phyloP scores from a whole-genome alignment of 2,888 invertebrate genomes.

The Eledona agricola region DNA sequence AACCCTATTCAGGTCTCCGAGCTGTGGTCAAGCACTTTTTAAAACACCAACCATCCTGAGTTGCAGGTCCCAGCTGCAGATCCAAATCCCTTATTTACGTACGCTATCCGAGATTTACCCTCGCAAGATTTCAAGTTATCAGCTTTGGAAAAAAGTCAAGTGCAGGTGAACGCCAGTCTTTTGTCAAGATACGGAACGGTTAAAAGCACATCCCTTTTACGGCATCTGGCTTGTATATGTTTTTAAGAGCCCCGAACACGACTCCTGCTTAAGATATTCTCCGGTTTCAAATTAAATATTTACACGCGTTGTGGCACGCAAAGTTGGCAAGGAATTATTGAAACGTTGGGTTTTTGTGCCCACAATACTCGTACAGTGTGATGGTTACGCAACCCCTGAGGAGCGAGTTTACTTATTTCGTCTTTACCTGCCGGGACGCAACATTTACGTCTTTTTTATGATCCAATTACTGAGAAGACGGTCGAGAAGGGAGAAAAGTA shows the following conservation, averaged over 20 bases:
- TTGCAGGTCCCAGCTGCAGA: no score
- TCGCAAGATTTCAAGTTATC: conserved; percentile 21
- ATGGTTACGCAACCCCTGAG: conserved; percentile 31
- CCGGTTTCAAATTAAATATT: conserved; percentile 31
- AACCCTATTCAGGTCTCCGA: no score
- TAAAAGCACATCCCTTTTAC: conserved; percentile 21
- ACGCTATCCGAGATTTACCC: no score
- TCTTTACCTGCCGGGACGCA: conserved; percentile 42
- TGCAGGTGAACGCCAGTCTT: conserved; percentile 25
- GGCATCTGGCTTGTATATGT: conserved; percentile 35
- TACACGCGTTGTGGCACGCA: conserved; percentile 17
- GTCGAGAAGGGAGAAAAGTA: conserved; percentile 27
- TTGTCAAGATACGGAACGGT: conserved; percentile 25
- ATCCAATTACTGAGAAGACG: conserved; percentile 41
- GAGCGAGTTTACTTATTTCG: conserved; percentile 36
- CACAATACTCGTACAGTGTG: conserved; percentile 24
- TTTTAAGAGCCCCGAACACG: conserved; percentile 28
- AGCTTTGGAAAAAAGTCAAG: conserved; percentile 24
- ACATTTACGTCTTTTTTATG: conserved; percentile 43
- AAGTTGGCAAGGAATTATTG: not conserved
- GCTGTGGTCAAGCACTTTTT: no score
- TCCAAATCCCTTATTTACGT: no score
- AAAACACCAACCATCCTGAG: no score
- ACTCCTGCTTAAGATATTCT: conserved; percentile 25
- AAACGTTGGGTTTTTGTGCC: conserved; percentile 9